These are phyloP conservation scores for Latrodectus hesperus DNA, from an alignment of 2,888 invertebrate genomes.

Conservation along the genomic window DNA sequence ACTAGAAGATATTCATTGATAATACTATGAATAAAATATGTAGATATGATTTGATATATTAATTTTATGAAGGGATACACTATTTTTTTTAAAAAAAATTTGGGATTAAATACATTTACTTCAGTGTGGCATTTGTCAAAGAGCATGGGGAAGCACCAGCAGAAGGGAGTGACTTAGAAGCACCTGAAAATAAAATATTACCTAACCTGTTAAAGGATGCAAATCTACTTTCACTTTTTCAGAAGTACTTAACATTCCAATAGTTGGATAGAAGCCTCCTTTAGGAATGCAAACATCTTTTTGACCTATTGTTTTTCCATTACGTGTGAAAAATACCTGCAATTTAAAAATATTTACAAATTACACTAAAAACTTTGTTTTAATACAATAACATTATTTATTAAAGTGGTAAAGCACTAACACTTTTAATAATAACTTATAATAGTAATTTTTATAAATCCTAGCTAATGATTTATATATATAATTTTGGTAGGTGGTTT, in stretches of 20 bases:
- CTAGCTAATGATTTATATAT: too few species aligned
- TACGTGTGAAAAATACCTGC: slow-evolving; percentile 78
- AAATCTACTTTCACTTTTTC: slow-evolving; percentile 78
- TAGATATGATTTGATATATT: too few species aligned
- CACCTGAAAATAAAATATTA: background rate
- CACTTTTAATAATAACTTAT: background rate
- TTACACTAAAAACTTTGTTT: background rate
- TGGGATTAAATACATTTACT: too few species aligned
- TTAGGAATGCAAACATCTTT: slow-evolving; percentile 77
- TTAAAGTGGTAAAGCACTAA: background rate
- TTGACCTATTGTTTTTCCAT: slow-evolving; percentile 77
- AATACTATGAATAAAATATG: background rate
- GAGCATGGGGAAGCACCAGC: background rate
- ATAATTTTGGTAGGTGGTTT: too few species aligned
- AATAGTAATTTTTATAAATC: background rate
- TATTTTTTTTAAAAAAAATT: too few species aligned
- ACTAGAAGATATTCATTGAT: background rate
- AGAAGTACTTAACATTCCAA: slow-evolving; percentile 78
- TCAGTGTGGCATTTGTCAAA: background rate
- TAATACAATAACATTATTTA: background rate
- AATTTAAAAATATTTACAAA: background rate
- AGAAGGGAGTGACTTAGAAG: background rate
- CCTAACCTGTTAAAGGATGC: slow-evolving; percentile 78
- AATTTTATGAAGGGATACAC: too few species aligned
- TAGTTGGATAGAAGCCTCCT: slow-evolving; percentile 78